Evolutionary conservation across 2,113 vertebrate species (phyloP).

Genomic region (Poeciliopsis turrubarensis): DNA sequence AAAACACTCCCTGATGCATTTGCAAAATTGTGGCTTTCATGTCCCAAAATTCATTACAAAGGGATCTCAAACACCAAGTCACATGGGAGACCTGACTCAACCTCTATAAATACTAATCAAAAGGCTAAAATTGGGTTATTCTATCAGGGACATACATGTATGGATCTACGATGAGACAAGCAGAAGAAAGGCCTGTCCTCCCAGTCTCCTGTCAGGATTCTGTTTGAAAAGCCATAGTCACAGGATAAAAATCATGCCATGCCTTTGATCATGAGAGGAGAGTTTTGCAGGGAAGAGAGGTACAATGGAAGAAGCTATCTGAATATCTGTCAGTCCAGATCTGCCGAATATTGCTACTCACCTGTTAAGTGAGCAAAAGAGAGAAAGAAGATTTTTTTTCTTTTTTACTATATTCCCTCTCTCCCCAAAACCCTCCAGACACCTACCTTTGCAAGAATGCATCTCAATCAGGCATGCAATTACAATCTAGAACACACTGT

Average conservation of each 20-base stretch:
- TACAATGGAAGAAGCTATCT: constrained; percentile 64
- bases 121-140: constrained; percentile 46
- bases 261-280: constrained; percentile 70
- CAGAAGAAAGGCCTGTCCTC: constrained; percentile 61
- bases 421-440: constrained; percentile 34
- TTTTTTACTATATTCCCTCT: constrained; percentile 41
- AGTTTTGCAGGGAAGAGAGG: constrained; percentile 61
- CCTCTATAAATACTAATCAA: constrained; percentile 21
- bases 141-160: constrained; percentile 28
- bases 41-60: constrained; percentile 2
- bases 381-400: not conserved
- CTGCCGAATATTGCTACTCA: constrained; percentile 42
- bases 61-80: constrained; percentile 28
- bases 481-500: constrained; percentile 60
- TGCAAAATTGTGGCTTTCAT: constrained; percentile 3
- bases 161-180: constrained; percentile 44
- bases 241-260: constrained; percentile 64
- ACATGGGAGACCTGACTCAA: constrained; percentile 44
- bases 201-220: constrained; percentile 55
- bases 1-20: not conserved
- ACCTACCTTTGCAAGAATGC: constrained; percentile 35
- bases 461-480: constrained; percentile 70
- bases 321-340: constrained; percentile 64
- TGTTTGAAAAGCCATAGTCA: constrained; percentile 57
- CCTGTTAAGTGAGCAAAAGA: constrained; percentile 6